Conservation (phyloP, 1,140 invertebrate species). For the Harlomillsia oculata region DNA sequence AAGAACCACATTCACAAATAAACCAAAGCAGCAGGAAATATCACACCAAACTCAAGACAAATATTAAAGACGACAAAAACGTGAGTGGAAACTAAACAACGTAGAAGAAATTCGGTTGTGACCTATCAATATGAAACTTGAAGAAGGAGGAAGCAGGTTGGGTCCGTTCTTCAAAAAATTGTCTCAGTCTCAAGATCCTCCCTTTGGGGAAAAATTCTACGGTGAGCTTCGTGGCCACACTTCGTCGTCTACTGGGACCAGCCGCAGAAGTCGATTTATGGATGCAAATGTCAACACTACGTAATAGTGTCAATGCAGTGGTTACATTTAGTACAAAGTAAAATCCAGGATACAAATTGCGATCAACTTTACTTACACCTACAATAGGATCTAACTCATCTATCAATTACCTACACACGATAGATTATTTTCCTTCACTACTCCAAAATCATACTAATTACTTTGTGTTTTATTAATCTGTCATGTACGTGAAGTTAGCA, state of each 20-base stretch:
- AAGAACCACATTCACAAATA: background rate
- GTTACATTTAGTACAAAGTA: background rate
- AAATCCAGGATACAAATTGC: too few relatives aligned
- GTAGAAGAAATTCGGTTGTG: conserved; percentile 4
- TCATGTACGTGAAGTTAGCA: too few relatives aligned
- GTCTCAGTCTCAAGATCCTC: conserved; percentile 30
- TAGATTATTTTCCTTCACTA: too few relatives aligned
- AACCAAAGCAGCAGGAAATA: background rate
- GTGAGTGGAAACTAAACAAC: background rate
- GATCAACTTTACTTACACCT: too few relatives aligned
- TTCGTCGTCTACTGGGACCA: conserved; percentile 27
- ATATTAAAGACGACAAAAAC: conserved; percentile 1
- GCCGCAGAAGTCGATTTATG: conserved; percentile 20
- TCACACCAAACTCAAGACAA: conserved; percentile 1
- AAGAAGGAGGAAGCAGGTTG: conserved; percentile 31
- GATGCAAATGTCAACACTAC: conserved; percentile 10
- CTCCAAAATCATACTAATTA: too few relatives aligned
- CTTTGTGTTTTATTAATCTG: too few relatives aligned
- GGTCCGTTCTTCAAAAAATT: conserved; percentile 35
- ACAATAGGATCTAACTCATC: too few relatives aligned
- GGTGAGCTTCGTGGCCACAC: conserved; percentile 26
- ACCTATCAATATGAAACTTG: conserved; percentile 33
- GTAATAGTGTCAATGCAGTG: conserved; percentile 3
- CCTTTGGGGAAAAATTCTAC: conserved; percentile 34
- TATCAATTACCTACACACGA: too few relatives aligned